phyloP scores from a whole-genome alignment of 2,113 vertebrate genomes.

The Pteronura brasiliensis region DNA sequence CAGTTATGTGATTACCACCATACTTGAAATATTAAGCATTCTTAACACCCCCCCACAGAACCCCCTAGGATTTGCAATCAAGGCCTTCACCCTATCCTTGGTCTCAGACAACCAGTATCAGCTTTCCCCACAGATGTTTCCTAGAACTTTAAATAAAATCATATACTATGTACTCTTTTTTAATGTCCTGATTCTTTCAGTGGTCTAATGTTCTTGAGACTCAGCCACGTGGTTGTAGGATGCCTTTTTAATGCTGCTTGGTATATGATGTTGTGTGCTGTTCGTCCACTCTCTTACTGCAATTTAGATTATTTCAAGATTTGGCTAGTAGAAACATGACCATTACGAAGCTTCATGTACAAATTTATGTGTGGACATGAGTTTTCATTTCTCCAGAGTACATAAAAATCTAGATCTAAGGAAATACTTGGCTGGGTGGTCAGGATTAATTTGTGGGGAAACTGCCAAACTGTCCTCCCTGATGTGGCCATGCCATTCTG shows the following conservation, averaged over 20 bases:
- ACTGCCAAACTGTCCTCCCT: not conserved
- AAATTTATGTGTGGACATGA: not conserved
- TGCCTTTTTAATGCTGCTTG: not conserved
- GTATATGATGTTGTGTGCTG: not conserved
- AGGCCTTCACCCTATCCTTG: not conserved
- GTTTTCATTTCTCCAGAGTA: not conserved
- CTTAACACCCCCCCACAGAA: not conserved
- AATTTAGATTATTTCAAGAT: not conserved
- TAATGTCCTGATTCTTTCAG: not conserved
- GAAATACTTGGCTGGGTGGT: not conserved
- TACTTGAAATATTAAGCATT: not conserved
- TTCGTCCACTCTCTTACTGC: not conserved
- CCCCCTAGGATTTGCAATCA: not conserved
- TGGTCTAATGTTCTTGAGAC: not conserved
- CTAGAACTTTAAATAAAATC: not conserved
- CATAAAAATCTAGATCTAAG: not conserved
- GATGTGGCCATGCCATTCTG: not conserved
- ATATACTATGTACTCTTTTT: not conserved
- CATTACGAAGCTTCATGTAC: not conserved
- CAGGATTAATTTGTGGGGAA: not conserved
- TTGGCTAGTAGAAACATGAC: not conserved
- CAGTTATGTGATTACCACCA: not conserved
- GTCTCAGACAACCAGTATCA: not conserved
- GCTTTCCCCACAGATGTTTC: not conserved
- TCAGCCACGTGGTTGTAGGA: not conserved